A percentile compares a stretch with the other conserved stretches of the same genome.
Conservation (phyloP, 1,140 invertebrate species). For the Aphidius gifuensis region DNA sequence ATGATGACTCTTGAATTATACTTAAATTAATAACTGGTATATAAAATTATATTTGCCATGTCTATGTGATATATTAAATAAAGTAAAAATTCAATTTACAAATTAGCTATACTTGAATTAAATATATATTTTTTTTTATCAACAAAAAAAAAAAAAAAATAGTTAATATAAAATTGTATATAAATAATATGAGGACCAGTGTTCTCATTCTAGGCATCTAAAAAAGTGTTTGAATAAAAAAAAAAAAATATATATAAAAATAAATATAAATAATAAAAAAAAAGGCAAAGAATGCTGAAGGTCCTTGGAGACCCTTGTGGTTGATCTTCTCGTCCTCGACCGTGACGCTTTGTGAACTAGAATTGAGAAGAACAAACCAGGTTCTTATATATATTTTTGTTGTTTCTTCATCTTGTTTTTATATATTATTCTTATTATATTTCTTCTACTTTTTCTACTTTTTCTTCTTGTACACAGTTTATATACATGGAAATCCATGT, state of each 20-base stretch:
- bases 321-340: background rate
- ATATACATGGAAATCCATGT: constrained; percentile 30
- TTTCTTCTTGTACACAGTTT: background rate
- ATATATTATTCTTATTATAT: no score
- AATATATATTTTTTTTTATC: no score
- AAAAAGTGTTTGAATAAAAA: constrained; percentile 9
- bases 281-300: constrained; percentile 4
- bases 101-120: no score
- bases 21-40: background rate
- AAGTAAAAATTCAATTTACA: no score
- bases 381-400: background rate
- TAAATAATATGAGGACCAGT: constrained; percentile 3
- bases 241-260: background rate
- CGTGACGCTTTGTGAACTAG: constrained; percentile 19
- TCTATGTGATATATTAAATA: no score
- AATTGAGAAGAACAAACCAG: constrained; percentile 12
- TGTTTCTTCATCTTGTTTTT: no score
- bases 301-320: constrained; percentile 12
- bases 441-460: background rate
- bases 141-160: no score
- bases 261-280: background rate
- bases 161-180: no score
- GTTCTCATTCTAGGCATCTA: background rate
- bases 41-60: background rate
- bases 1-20: background rate